Percentiles rank a stretch among this genome's conserved stretches.
Conservation (phyloP, 1,140 invertebrate species). For the Papilio xuthus region DNA sequence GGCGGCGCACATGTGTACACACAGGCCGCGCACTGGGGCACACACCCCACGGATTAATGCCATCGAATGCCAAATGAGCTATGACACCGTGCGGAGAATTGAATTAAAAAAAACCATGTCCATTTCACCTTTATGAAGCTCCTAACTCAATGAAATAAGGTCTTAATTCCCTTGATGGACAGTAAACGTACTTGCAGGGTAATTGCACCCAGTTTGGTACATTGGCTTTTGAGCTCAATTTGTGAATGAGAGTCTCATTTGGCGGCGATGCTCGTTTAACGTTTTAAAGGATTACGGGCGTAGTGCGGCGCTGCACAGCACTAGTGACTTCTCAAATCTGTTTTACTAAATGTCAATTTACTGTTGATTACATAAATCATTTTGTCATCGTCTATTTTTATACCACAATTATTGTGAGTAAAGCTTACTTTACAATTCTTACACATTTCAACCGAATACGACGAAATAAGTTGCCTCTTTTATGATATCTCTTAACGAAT, state of each 20-base stretch:
- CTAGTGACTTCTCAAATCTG: constrained; percentile 35
- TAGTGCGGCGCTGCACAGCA: constrained; percentile 34
- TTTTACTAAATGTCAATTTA: constrained; percentile 21
- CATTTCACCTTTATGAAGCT: constrained; percentile 34
- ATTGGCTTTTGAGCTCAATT: constrained; percentile 78
- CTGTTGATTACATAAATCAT: constrained; percentile 14
- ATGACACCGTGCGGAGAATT: constrained; percentile 66
- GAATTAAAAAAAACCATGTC: constrained; percentile 45
- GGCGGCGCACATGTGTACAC: constrained; percentile 69
- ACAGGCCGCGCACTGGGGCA: constrained; percentile 46
- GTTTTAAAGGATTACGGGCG: constrained; percentile 62
- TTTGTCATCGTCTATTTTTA: background rate
- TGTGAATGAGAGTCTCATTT: constrained; percentile 69
- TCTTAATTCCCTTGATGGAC: constrained; percentile 46
- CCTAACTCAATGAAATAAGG: constrained; percentile 45
- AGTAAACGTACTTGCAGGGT: constrained; percentile 46
- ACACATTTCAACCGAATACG: background rate
- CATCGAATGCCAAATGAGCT: constrained; percentile 78
- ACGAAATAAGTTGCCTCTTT: too few species aligned
- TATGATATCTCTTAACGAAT: too few species aligned
- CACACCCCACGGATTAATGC: constrained; percentile 71
- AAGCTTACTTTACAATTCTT: too few species aligned
- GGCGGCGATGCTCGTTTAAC: constrained; percentile 60
- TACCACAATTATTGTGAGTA: too few species aligned
- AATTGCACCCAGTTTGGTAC: constrained; percentile 55